Conservation (phyloP, 53 echinoderm and acorn worm genomes). For the Echinarachnius parma region DNA sequence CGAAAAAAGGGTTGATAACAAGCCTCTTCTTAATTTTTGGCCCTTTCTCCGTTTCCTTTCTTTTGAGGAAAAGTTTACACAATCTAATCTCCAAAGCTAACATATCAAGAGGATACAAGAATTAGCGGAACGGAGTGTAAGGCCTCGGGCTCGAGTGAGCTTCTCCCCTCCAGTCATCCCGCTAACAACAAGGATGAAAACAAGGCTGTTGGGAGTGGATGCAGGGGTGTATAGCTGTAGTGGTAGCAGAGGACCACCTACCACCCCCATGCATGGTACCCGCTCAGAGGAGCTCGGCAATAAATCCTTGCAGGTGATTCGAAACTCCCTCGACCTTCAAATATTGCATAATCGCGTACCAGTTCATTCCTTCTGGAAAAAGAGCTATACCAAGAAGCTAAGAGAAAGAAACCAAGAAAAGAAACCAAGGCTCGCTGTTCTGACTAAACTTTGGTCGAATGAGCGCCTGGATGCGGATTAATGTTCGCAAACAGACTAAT, state of each 20-base stretch:
- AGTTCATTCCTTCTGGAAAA: neutral
- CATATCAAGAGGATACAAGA: conserved; percentile 32
- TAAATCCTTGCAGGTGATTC: too few relatives aligned
- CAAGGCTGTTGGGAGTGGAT: neutral
- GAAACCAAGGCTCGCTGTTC: neutral
- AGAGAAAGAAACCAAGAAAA: conserved; percentile 14
- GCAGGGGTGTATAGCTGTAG: neutral
- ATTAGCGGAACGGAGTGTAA: neutral
- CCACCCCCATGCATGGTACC: neutral
- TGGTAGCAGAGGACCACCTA: conserved; percentile 11
- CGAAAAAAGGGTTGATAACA: conserved; percentile 26
- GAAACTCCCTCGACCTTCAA: too few relatives aligned
- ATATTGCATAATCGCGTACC: too few relatives aligned
- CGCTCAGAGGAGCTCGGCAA: too few relatives aligned
- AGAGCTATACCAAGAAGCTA: neutral
- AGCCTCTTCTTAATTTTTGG: conserved; percentile 7
- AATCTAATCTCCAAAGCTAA: conserved; percentile 47
- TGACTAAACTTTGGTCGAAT: conserved; percentile 18
- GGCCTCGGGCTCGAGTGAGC: neutral
- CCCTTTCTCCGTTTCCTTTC: conserved; percentile 1
- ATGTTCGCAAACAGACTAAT: conserved; percentile 38
- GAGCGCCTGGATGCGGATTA: too few relatives aligned
- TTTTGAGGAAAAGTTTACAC: conserved; percentile 34
- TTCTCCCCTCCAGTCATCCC: neutral
- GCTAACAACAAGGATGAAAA: neutral